Evolutionary conservation across 1,140 invertebrate species (phyloP), one percentile per base, ranked within the genome.

Genomic region (Drosophila murphyi): DNA sequence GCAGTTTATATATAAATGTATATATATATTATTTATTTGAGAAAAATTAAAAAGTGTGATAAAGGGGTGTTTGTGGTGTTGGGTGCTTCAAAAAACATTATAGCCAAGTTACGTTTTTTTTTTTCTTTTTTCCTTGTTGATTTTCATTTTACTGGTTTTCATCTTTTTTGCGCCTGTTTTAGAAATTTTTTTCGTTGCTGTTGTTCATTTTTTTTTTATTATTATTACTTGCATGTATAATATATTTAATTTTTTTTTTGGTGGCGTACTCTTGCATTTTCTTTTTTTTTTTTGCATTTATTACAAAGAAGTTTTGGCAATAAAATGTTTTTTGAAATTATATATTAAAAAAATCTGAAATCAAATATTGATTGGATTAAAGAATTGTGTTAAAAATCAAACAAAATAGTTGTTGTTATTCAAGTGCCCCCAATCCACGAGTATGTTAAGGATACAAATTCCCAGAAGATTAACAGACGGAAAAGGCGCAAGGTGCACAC

Each of bases 241-340:
- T 75, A 63, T 63, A 76, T 82, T 62, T 62, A 65, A 39, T 39
- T 39, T 39, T 75, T 56, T 82, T 89, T 90, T 80, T 76, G 60
- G 72, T 89, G 76, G 73, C 76, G 61, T 70, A 72, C 73, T 87
- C 64, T 82, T 83, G 68, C 64, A 67, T 76, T 52, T 47, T 72
- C 57, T 83, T 76, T 74, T 62, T 76, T 12, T 45, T 75, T 69
- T 68, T 83, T 68, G 51, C 41, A 51, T 69, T 71, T 83, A 60
- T 76, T 79, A 82, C 61, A 80, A 86, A 91, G 80, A 82, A 89
- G 82, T 79, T 90, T 88, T 92, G 90, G 91, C 87, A 92, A 91
- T 90, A 72, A 86, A 92, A 92, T 92, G 90, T 92, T 92, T 92
- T 92, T 92, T 92, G 90, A 92, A 92, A 92, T 92, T 78, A 91